Evolutionary conservation across 2,888 invertebrate species (phyloP).

Genomic region (Chironomus riparius): DNA sequence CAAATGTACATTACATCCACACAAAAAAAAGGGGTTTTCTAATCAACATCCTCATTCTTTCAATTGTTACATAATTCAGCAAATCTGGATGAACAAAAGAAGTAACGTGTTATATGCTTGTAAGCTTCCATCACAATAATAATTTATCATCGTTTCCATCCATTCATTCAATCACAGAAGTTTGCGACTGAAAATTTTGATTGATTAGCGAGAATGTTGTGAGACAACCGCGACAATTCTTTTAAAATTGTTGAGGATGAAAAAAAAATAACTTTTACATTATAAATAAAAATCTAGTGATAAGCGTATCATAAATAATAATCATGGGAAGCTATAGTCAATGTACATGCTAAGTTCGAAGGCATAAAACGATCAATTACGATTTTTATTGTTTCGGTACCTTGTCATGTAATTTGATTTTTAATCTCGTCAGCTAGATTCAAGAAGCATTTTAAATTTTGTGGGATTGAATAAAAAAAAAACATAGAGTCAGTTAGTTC

Average conservation of each 20-base stretch:
- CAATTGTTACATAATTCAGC: not conserved
- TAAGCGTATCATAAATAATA: slow-evolving; percentile 4
- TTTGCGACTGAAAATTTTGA: not conserved
- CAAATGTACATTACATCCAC: not conserved
- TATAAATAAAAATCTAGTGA: not conserved
- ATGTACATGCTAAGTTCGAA: too few relatives aligned
- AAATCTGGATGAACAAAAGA: not conserved
- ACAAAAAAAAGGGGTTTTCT: not conserved
- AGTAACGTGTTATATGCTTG: not conserved
- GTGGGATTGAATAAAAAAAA: not conserved
- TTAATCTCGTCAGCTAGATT: not conserved
- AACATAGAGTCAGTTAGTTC: too few relatives aligned
- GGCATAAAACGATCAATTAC: slow-evolving; percentile 20
- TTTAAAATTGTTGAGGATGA: slow-evolving; percentile 20
- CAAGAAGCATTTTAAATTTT: not conserved
- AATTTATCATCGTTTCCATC: slow-evolving; percentile 14
- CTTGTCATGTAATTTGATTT: slow-evolving; percentile 26
- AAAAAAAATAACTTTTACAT: not conserved
- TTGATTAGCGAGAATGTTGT: slow-evolving; percentile 17
- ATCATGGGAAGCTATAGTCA: not conserved
- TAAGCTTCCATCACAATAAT: slow-evolving; percentile 17
- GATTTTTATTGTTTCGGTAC: slow-evolving; percentile 21
- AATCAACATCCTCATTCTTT: not conserved
- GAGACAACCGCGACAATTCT: slow-evolving; percentile 23
- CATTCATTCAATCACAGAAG: not conserved